These are phyloP conservation scores for Heliangelus exortis DNA, from an alignment of 2,797 vertebrate genomes.

Conservation along the genomic window DNA sequence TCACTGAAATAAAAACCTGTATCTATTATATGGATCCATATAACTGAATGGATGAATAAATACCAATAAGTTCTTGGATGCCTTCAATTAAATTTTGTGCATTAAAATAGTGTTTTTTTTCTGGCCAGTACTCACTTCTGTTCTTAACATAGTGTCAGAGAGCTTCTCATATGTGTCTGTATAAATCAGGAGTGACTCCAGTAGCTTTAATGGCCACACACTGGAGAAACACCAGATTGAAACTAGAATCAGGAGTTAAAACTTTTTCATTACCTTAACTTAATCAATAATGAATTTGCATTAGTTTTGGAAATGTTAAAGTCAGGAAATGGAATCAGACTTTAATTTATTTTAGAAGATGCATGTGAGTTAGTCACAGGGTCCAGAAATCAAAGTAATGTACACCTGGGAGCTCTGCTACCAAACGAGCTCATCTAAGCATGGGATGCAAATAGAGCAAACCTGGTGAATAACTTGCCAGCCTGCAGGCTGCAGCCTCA, in stretches of 20 bases:
- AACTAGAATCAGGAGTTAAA: not conserved
- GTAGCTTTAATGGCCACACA: not conserved
- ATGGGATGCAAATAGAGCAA: slow-evolving; percentile 25
- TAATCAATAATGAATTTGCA: slow-evolving; percentile 14
- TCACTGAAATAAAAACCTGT: not conserved
- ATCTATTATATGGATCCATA: not conserved
- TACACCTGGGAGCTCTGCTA: slow-evolving; percentile 41
- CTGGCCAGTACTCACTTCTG: not conserved
- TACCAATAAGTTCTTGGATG: not conserved
- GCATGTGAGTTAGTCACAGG: not conserved
- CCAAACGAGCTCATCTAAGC: slow-evolving; percentile 36
- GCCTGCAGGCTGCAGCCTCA: not conserved
- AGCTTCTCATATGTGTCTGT: not conserved
- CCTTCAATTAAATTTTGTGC: not conserved
- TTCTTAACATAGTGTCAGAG: not conserved
- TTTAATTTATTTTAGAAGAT: slow-evolving; percentile 11
- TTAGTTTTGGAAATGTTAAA: not conserved
- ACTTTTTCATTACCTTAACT: not conserved
- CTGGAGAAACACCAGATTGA: not conserved
- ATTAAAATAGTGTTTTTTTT: not conserved
- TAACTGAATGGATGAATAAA: not conserved
- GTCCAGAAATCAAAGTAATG: slow-evolving; percentile 30
- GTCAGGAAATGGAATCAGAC: not conserved
- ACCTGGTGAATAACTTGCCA: not conserved
- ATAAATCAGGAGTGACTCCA: not conserved